phyloP scores from a whole-genome alignment of 1,140 invertebrate genomes.

The Drosophila pachea region DNA sequence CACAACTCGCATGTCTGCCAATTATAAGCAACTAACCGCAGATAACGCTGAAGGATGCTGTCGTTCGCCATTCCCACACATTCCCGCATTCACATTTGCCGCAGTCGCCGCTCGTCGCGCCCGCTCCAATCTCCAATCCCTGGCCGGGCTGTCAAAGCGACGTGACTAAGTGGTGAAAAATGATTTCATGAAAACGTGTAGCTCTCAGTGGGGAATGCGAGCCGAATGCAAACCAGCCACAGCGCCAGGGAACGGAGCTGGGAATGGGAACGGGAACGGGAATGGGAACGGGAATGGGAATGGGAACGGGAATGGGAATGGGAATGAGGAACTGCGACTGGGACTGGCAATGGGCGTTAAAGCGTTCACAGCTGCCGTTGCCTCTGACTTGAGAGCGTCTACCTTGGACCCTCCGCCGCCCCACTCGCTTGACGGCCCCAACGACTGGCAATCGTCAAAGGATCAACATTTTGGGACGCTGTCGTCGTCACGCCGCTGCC shows the following conservation, averaged over 20 bases:
- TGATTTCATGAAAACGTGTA: conserved; percentile 76
- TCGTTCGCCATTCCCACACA: conserved; percentile 38
- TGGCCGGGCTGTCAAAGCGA: conserved; percentile 69
- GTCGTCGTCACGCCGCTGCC: conserved; percentile 56
- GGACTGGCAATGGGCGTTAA: conserved; percentile 30
- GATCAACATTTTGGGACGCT: conserved; percentile 60
- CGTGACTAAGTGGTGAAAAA: conserved; percentile 77
- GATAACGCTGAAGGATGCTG: conserved; percentile 69
- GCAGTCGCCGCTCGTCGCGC: conserved; percentile 47
- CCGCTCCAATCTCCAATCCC: conserved; percentile 28
- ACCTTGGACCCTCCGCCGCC: conserved; percentile 20
- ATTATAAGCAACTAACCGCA: conserved; percentile 76
- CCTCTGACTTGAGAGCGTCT: conserved; percentile 8
- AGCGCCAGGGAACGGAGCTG: no score
- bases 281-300: no score
- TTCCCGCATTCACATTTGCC: conserved; percentile 1
- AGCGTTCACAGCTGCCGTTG: conserved; percentile 45
- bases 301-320: no score
- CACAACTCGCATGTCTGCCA: conserved; percentile 70
- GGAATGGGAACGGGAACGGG: no score
- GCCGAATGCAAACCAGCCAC: conserved; percentile 56
- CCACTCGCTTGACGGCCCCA: not conserved
- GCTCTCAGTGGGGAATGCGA: conserved; percentile 63
- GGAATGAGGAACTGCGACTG: conserved; percentile 3
- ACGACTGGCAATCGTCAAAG: conserved; percentile 66